Conservation (phyloP, 1,140 invertebrate species). For the Nasonia longicornis region DNA sequence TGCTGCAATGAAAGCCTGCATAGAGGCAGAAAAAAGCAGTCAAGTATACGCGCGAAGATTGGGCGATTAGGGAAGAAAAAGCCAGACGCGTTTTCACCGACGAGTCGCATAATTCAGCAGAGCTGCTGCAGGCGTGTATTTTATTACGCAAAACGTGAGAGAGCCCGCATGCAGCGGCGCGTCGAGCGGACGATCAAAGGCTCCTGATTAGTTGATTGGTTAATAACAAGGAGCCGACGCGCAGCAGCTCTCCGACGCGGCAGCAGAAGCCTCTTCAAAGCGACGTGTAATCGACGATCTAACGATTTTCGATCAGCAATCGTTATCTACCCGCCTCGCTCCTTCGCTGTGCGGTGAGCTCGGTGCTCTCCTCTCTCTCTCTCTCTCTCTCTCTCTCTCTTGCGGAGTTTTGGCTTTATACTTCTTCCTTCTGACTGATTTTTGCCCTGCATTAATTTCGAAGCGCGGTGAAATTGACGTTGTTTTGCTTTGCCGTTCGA, state of each 20-base stretch:
- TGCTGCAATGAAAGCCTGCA: too few species aligned
- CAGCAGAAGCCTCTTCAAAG: slow-evolving; percentile 31
- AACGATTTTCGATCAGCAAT: slow-evolving; percentile 46
- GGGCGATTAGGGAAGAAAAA: not conserved
- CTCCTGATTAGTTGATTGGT: slow-evolving; percentile 54
- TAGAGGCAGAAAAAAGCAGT: not conserved
- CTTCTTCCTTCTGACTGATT: not conserved
- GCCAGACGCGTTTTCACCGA: not conserved
- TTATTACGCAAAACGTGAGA: slow-evolving; percentile 18
- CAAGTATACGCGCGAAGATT: not conserved
- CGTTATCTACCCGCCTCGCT: not conserved
- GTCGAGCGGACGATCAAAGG: slow-evolving; percentile 45
- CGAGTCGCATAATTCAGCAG: not conserved
- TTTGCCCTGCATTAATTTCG: not conserved
- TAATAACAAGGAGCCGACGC: slow-evolving; percentile 51
- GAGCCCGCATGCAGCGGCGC: slow-evolving; percentile 26
- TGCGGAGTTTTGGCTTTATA: not conserved
- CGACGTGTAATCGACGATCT: slow-evolving; percentile 26
- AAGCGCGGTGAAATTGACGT: not conserved
- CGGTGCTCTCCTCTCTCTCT: too few species aligned
- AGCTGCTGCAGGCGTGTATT: not conserved
- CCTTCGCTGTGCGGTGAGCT: too few species aligned
- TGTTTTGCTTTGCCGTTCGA: not conserved
- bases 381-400: not conserved
- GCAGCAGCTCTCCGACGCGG: not conserved